phyloP scores from a whole-genome alignment of 2,888 invertebrate genomes.

The Caenorhabditis panamensis region DNA sequence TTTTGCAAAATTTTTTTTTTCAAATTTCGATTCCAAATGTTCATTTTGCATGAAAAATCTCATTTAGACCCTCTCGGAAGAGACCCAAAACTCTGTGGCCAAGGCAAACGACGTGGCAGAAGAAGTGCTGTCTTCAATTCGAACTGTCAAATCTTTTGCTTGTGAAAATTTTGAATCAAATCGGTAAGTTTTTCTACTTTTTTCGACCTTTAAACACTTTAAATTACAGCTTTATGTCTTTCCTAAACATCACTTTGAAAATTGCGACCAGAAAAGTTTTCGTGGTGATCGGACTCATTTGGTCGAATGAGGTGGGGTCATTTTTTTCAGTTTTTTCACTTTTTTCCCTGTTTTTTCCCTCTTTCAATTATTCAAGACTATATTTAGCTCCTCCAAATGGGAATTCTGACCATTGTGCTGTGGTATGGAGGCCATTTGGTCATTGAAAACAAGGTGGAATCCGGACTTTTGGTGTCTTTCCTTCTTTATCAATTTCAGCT shows the following conservation, averaged over 20 bases:
- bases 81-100: slow-evolving; percentile 82
- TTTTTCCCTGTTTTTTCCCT: no score
- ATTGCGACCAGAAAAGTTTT: slow-evolving; percentile 80
- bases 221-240: slow-evolving; percentile 72
- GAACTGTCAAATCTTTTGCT: slow-evolving; percentile 83
- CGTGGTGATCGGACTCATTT: slow-evolving; percentile 82
- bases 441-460: slow-evolving; percentile 76
- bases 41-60: neutral
- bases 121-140: slow-evolving; percentile 82
- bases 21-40: no score
- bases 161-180: slow-evolving; percentile 81
- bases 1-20: no score
- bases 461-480: slow-evolving; percentile 82
- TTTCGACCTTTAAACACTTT: slow-evolving; percentile 34
- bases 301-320: slow-evolving; percentile 80
- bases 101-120: slow-evolving; percentile 82
- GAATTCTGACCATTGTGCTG: slow-evolving; percentile 81
- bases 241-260: slow-evolving; percentile 74
- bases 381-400: slow-evolving; percentile 81
- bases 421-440: slow-evolving; percentile 83
- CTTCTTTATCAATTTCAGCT: slow-evolving; percentile 83
- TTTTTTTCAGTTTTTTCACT: slow-evolving; percentile 64
- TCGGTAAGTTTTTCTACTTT: slow-evolving; percentile 79
- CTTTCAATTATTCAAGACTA: no score
- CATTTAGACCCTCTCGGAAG: slow-evolving; percentile 76